phyloP scores from a whole-genome alignment of 92 coral and sea anemone genomes.

The Epizoanthus scotinus region DNA sequence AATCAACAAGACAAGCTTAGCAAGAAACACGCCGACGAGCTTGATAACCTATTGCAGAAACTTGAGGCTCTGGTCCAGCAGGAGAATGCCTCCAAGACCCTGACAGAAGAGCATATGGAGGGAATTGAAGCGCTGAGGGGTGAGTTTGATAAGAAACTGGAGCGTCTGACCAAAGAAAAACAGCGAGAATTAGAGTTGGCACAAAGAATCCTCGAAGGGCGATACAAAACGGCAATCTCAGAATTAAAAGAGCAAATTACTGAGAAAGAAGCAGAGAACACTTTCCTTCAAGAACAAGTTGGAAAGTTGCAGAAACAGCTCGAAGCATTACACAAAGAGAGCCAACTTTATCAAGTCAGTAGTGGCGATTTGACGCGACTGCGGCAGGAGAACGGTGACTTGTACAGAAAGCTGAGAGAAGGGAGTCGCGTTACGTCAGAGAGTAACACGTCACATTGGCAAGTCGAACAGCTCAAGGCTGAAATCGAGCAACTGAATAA shows the following conservation, averaged over 20 bases:
- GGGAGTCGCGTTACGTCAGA: slow-evolving; percentile 38
- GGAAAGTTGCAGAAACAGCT: slow-evolving; percentile 53
- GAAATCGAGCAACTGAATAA: slow-evolving; percentile 70
- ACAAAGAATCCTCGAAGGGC: slow-evolving; percentile 58
- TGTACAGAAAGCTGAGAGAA: slow-evolving; percentile 74
- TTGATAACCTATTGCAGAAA: slow-evolving; percentile 67
- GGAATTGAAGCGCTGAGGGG: slow-evolving; percentile 68
- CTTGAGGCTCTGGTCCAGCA: slow-evolving; percentile 73
- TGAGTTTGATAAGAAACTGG: slow-evolving; percentile 73
- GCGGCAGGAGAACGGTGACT: slow-evolving; percentile 69
- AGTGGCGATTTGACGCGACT: slow-evolving; percentile 49
- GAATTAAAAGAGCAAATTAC: slow-evolving; percentile 61
- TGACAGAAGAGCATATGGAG: slow-evolving; percentile 84
- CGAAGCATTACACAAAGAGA: slow-evolving; percentile 41
- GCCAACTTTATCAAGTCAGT: slow-evolving; percentile 33
- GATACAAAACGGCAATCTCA: slow-evolving; percentile 46
- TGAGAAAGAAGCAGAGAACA: slow-evolving; percentile 58
- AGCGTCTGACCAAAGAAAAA: slow-evolving; percentile 70
- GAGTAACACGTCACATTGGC: slow-evolving; percentile 34
- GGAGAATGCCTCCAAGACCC: slow-evolving; percentile 77
- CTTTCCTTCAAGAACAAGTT: slow-evolving; percentile 53
- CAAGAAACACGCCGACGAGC: slow-evolving; percentile 70
- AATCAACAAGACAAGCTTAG: slow-evolving; percentile 67
- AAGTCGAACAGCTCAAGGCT: slow-evolving; percentile 51
- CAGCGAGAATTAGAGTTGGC: slow-evolving; percentile 66